phyloP scores from a whole-genome alignment of 2,113 vertebrate genomes.

The Pampusana beccarii region DNA sequence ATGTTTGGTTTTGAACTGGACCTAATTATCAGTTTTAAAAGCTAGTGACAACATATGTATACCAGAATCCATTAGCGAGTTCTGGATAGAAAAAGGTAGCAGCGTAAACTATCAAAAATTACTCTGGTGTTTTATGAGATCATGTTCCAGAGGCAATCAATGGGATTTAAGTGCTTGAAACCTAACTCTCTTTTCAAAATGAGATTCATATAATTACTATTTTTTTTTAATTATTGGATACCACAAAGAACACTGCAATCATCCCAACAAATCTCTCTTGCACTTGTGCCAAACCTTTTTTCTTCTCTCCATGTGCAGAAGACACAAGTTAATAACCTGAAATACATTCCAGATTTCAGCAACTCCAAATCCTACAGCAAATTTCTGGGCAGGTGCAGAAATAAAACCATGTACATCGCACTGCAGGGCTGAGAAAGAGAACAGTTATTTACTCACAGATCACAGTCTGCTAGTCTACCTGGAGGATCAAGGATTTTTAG shows the following conservation, averaged over 20 bases:
- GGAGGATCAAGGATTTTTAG: not conserved
- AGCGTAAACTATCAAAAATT: not conserved
- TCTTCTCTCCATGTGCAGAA: not conserved
- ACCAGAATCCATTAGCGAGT: not conserved
- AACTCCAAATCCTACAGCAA: not conserved
- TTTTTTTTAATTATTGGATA: not conserved
- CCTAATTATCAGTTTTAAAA: constrained; percentile 16
- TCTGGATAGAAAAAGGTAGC: not conserved
- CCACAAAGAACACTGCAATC: not conserved
- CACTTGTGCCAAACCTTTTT: not conserved
- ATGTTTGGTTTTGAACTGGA: not conserved
- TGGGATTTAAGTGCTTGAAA: not conserved
- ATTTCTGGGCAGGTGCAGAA: not conserved
- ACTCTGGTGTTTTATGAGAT: not conserved
- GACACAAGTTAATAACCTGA: not conserved
- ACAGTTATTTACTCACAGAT: not conserved
- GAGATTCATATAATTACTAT: not conserved
- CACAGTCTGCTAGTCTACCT: not conserved
- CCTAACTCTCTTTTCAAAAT: not conserved
- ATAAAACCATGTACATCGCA: not conserved
- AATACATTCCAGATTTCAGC: not conserved
- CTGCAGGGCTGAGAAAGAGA: not conserved
- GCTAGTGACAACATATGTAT: not conserved
- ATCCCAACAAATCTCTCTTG: not conserved
- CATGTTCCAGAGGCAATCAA: not conserved